phyloP scores from a whole-genome alignment of 2,888 invertebrate species.

The Thysanoteuthis rhombus region DNA sequence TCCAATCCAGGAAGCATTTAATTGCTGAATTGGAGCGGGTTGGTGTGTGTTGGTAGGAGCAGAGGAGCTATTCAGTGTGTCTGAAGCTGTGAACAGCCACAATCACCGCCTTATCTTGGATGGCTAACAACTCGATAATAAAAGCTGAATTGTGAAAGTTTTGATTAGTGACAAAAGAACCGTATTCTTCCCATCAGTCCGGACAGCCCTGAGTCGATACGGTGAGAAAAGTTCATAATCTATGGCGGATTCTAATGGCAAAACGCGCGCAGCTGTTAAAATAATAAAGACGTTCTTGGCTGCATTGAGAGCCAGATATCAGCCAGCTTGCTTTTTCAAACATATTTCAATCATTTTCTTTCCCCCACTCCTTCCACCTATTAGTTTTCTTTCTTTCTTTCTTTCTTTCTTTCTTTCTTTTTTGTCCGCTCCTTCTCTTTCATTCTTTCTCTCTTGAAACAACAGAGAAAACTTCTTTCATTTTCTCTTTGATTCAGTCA shows the following conservation, averaged over 20 bases:
- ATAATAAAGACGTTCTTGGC: not conserved
- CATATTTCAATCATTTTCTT: not conserved
- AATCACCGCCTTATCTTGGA: not conserved
- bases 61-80: too few relatives aligned
- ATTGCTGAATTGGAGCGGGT: too few relatives aligned
- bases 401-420: too few relatives aligned
- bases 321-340: not conserved
- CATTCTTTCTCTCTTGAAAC: too few relatives aligned
- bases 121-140: not conserved
- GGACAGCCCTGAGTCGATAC: not conserved
- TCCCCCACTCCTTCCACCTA: not conserved
- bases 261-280: slow-evolving; percentile 12
- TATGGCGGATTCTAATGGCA: not conserved
- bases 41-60: too few relatives aligned
- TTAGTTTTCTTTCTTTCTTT: not conserved
- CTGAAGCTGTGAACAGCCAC: not conserved
- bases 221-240: not conserved
- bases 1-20: too few relatives aligned
- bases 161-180: not conserved
- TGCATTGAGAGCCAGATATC: not conserved
- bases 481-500: not conserved
- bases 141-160: not conserved
- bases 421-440: not conserved
- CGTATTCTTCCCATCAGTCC: not conserved
- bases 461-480: not conserved